These are phyloP conservation scores for Bombus confusus DNA, from an alignment of 1,140 invertebrate species.

Conservation along the genomic window DNA sequence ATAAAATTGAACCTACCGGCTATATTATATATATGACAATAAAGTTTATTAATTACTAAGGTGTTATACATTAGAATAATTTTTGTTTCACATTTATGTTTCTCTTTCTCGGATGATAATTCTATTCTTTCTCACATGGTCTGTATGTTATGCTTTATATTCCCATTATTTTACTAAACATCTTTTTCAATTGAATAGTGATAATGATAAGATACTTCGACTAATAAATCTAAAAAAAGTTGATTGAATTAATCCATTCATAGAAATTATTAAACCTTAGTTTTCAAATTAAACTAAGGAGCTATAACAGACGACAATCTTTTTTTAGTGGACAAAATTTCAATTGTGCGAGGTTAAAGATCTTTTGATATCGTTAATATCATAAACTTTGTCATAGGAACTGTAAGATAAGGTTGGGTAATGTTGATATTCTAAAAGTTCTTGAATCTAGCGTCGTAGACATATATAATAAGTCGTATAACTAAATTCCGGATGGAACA, in stretches of 20 bases:
- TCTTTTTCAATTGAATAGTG: background rate
- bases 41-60: too few species aligned
- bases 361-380: background rate
- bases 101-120: too few species aligned
- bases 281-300: too few species aligned
- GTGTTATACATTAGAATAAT: too few species aligned
- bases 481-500: conserved; percentile 13
- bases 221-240: background rate
- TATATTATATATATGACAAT: too few species aligned
- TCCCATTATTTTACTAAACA: background rate
- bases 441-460: background rate
- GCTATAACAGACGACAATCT: too few species aligned
- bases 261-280: background rate
- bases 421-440: background rate
- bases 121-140: too few species aligned
- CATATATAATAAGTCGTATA: background rate
- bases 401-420: background rate
- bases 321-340: too few species aligned
- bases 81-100: too few species aligned
- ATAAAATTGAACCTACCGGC: background rate
- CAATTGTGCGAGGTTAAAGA: too few species aligned
- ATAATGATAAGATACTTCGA: background rate
- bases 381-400: background rate
- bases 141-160: too few species aligned
- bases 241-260: background rate